phyloP scores from a whole-genome alignment of 2,797 vertebrate genomes.

The Momotus momota region DNA sequence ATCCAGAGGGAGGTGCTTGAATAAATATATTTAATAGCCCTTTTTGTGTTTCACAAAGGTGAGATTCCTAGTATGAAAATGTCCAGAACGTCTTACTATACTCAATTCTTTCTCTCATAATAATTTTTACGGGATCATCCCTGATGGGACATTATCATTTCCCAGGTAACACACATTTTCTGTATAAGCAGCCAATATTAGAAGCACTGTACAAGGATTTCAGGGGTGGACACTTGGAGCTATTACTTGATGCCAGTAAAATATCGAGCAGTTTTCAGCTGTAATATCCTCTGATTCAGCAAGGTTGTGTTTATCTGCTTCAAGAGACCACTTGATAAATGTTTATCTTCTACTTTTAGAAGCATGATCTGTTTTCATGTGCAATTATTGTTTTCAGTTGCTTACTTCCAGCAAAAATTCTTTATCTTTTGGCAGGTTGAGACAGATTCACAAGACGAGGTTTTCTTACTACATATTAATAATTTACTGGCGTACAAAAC shows the following conservation, averaged over 20 bases:
- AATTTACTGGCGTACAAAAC: neutral
- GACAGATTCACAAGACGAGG: neutral
- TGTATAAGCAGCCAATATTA: neutral
- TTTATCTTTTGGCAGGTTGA: neutral
- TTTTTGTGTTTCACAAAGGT: conserved; percentile 3
- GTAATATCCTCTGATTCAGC: neutral
- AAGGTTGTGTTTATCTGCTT: neutral
- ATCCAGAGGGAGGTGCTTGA: conserved; percentile 36
- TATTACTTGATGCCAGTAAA: neutral
- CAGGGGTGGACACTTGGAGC: neutral
- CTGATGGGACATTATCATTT: neutral
- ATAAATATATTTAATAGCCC: conserved; percentile 54
- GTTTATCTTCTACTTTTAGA: conserved; percentile 40
- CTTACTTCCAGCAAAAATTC: neutral
- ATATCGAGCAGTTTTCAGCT: neutral
- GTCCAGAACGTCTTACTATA: neutral
- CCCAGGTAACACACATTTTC: neutral
- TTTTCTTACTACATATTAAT: neutral
- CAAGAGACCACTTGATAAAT: conserved; percentile 41
- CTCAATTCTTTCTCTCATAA: neutral
- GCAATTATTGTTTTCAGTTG: neutral
- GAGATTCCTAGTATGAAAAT: conserved; percentile 7
- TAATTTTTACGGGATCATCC: neutral
- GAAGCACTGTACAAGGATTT: neutral
- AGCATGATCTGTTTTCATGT: neutral